Evolutionary conservation across 2,888 invertebrate species (phyloP).

Genomic region (Trissolcus japonicus): DNA sequence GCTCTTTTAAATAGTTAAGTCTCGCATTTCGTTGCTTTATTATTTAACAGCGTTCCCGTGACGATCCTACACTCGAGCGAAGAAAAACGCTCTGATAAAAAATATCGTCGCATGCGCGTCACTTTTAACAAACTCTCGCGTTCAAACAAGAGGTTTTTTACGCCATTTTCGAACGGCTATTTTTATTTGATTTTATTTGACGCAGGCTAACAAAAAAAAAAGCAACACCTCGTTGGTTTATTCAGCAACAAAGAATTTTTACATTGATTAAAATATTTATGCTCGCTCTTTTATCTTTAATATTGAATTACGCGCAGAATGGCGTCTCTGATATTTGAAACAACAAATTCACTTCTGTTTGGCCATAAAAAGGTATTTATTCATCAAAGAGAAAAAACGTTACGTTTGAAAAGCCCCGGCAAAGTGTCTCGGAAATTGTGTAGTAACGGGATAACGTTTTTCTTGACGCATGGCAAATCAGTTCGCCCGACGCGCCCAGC

Average conservation of each 20-base stretch:
- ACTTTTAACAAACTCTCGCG: too few species aligned
- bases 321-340: slow-evolving; percentile 1
- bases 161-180: too few species aligned
- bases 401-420: slow-evolving; percentile 20
- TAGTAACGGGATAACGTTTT: slow-evolving; percentile 43
- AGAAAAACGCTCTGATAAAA: slow-evolving; percentile 1
- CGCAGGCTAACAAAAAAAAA: too few species aligned
- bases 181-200: too few species aligned
- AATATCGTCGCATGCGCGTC: too few species aligned
- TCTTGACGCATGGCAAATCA: slow-evolving; percentile 44
- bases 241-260: not conserved
- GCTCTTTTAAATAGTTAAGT: slow-evolving; percentile 58
- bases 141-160: too few species aligned
- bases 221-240: too few species aligned
- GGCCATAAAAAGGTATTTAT: slow-evolving; percentile 20
- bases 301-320: not conserved
- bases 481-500: slow-evolving; percentile 20
- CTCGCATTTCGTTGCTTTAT: slow-evolving; percentile 57
- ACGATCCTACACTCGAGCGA: slow-evolving; percentile 21
- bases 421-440: slow-evolving; percentile 39
- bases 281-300: not conserved
- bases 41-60: slow-evolving; percentile 51
- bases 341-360: slow-evolving; percentile 16
- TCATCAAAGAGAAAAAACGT: slow-evolving; percentile 12
- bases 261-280: slow-evolving; percentile 2